Evolutionary conservation across 2,797 vertebrate species (phyloP).

Genomic region (Lepus townsendii): DNA sequence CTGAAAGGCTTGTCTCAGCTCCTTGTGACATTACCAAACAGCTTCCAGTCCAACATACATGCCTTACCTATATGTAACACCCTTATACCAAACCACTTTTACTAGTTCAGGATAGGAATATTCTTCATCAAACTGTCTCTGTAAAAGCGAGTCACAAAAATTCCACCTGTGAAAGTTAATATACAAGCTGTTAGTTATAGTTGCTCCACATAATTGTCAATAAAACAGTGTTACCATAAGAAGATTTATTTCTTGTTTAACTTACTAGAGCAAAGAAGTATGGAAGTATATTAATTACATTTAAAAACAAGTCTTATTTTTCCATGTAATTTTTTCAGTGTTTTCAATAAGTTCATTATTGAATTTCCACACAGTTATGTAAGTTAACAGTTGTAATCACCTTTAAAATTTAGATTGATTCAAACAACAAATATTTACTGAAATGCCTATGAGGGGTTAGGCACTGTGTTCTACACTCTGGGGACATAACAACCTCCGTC

Average conservation of each 20-base stretch:
- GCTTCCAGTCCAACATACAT: not conserved
- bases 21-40: not conserved
- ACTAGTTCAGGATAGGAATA: conserved; percentile 89
- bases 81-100: conserved; percentile 92
- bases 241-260: conserved; percentile 30
- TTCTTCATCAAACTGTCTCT: conserved; percentile 76
- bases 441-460: not conserved
- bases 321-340: not conserved
- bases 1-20: not conserved
- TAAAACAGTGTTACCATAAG: not conserved
- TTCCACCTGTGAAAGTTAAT: conserved; percentile 90
- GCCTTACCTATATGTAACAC: conserved; percentile 92
- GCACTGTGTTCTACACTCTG: not conserved
- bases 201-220: conserved; percentile 24
- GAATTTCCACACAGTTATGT: not conserved
- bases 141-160: conserved; percentile 85
- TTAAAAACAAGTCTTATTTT: conserved; percentile 46
- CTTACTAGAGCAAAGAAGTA: not conserved
- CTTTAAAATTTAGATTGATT: conserved; percentile 40
- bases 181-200: conserved; percentile 23
- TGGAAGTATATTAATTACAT: not conserved
- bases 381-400: conserved; percentile 37
- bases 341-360: conserved; percentile 36
- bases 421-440: conserved; percentile 35
- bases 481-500: not conserved